A percentile compares a stretch with the other conserved stretches of the same genome.
Conservation (phyloP, 1,140 invertebrate species). For the Coelopa frigida region DNA sequence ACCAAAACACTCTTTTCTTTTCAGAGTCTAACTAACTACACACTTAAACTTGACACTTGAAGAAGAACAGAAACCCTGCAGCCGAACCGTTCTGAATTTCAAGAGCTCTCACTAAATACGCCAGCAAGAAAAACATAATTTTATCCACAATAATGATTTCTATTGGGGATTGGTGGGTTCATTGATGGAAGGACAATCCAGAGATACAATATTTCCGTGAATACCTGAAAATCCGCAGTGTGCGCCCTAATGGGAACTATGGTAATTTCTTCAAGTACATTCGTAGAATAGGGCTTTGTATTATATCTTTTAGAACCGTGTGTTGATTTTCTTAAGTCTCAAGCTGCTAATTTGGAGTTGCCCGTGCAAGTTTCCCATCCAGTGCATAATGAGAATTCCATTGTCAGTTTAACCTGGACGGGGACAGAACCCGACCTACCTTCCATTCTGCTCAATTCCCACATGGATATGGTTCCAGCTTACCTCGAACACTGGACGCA, state of each 20-base stretch:
- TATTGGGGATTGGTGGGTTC: too few relatives aligned
- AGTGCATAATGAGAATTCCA: conserved; percentile 56
- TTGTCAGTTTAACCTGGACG: conserved; percentile 73
- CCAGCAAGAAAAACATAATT: too few relatives aligned
- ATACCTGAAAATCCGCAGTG: conserved; percentile 71
- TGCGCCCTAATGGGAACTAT: conserved; percentile 77
- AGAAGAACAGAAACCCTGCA: too few relatives aligned
- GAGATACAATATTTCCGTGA: conserved; percentile 70
- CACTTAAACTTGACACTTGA: too few relatives aligned
- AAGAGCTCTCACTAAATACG: too few relatives aligned
- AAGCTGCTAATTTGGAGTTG: conserved; percentile 59
- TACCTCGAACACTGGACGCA: conserved; percentile 54
- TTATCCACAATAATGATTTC: too few relatives aligned
- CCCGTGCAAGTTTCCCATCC: conserved; percentile 50
- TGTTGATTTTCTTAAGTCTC: conserved; percentile 58
- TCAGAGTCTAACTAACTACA: too few relatives aligned
- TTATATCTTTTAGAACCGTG: conserved; percentile 39
- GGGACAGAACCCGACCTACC: conserved; percentile 61
- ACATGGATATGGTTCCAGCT: conserved; percentile 89
- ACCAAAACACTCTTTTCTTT: too few relatives aligned
- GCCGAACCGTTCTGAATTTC: too few relatives aligned
- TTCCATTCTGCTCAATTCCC: conserved; percentile 75
- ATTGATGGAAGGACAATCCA: conserved; percentile 48
- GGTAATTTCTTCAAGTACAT: conserved; percentile 48
- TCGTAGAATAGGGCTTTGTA: neutral